Base-by-base conservation (phyloP, 2,888 invertebrate genomes). In the Hyles lineata region DNA sequence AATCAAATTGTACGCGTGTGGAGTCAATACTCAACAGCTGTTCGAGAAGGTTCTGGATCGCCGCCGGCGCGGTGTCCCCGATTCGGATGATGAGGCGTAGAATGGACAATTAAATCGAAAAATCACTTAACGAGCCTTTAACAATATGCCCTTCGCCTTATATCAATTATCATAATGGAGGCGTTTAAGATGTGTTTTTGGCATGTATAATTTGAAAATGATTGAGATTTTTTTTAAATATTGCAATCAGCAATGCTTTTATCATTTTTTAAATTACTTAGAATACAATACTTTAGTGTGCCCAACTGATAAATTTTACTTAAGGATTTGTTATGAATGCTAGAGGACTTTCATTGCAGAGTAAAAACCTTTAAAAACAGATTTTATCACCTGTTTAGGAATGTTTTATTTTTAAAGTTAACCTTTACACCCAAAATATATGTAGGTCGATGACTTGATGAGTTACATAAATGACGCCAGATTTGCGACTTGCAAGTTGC, bases 381-480 rank as follows among this genome's bases (percentile, higher is more conserved):
- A 7, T 11, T 8, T n/a, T n/a, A 55, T n/a, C 1, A 55, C 15
- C 1, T n/a, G 1, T 7, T 55, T 55, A 55, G 5, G n/a, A n/a
- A n/a, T 43, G 7, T n/a, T 55, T 19, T 7, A 55, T n/a, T 55
- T 6, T 55, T 55, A 55, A 43, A 43, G 43, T 21, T 9, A 67
- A 69, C 11, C 59, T 32, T 32, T 23, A 25, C 29, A 52, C 21
- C n/a, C 7, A 21, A n/a, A 55, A 21, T 52, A 62, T 55, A 23
- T 23, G 17, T 29, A 29, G 29, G 29, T 29, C 5, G 29, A 29
- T 29, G 29, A 29, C 29, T 32, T 55, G 55, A 19, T 52, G n/a
- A 71, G 60, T 71, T 71, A 71, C 62, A 71, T 71, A 50, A 62
- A 62, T 4, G 35, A 35, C 25, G 62, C 17, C 15, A 63, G 71